Percentiles rank a stretch among this genome's conserved stretches.
These are phyloP conservation scores for Leucophenga montana DNA, from an alignment of 2,888 invertebrate species.

Conservation along the genomic window DNA sequence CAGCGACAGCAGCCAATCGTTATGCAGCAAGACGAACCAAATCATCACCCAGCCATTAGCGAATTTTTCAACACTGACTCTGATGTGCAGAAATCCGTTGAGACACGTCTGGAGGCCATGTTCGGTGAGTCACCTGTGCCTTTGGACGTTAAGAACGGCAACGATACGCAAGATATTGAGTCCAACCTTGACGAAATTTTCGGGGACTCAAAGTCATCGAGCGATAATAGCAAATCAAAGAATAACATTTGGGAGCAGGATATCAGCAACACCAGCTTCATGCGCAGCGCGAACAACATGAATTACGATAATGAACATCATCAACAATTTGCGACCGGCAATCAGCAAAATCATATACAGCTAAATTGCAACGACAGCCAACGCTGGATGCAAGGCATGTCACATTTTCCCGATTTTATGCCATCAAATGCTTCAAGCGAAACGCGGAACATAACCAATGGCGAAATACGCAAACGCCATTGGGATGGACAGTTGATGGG, in stretches of 20 bases:
- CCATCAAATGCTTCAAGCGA: slow-evolving; percentile 33
- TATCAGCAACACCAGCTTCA: slow-evolving; percentile 44
- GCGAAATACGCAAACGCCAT: slow-evolving; percentile 64
- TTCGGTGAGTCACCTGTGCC: slow-evolving; percentile 72
- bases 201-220: slow-evolving; percentile 67
- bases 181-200: slow-evolving; percentile 72
- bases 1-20: slow-evolving; percentile 58
- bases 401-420: slow-evolving; percentile 67
- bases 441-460: slow-evolving; percentile 46
- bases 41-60: slow-evolving; percentile 63
- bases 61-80: slow-evolving; percentile 70
- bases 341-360: slow-evolving; percentile 33
- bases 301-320: slow-evolving; percentile 38
- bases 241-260: slow-evolving; percentile 62
- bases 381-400: slow-evolving; percentile 72
- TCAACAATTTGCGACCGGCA: slow-evolving; percentile 36
- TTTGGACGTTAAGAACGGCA: slow-evolving; percentile 60
- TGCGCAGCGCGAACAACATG: slow-evolving; percentile 31
- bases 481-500: slow-evolving; percentile 67
- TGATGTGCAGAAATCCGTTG: slow-evolving; percentile 72
- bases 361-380: slow-evolving; percentile 68
- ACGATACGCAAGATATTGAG: slow-evolving; percentile 67
- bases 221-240: slow-evolving; percentile 47
- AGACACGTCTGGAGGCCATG: slow-evolving; percentile 72
- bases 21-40: slow-evolving; percentile 51